phyloP scores from a whole-genome alignment of 2,888 invertebrate genomes.

The Trilocha varians region DNA sequence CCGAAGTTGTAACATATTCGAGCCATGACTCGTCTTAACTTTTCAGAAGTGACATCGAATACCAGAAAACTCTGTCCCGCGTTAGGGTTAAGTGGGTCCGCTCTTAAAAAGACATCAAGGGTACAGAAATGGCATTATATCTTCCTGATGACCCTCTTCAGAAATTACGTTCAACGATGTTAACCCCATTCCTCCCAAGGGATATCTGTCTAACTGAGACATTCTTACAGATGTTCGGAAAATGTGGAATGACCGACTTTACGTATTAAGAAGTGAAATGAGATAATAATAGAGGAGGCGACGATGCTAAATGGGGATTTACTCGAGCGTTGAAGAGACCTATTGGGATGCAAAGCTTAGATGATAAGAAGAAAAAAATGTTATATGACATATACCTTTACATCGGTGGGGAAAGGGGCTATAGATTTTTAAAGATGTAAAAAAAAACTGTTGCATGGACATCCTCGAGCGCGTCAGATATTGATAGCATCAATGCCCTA shows the following conservation, averaged over 20 bases:
- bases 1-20: neutral
- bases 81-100: constrained; percentile 65
- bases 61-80: constrained; percentile 35
- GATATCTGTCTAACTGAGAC: constrained; percentile 27
- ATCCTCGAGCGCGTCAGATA: no score
- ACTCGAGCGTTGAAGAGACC: no score
- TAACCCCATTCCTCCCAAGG: constrained; percentile 42
- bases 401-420: no score
- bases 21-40: constrained; percentile 13
- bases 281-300: neutral
- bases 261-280: constrained; percentile 11
- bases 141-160: constrained; percentile 65
- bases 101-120: constrained; percentile 72
- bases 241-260: constrained; percentile 22
- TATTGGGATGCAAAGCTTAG: no score
- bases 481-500: no score
- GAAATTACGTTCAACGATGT: constrained; percentile 58
- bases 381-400: no score
- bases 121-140: constrained; percentile 68
- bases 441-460: no score
- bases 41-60: constrained; percentile 38
- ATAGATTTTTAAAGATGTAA: no score
- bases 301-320: no score
- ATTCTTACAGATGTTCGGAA: constrained; percentile 19
- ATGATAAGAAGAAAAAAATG: no score